phyloP scores from a whole-genome alignment of 2,888 invertebrate species.

The Sarcophaga subvicina region DNA sequence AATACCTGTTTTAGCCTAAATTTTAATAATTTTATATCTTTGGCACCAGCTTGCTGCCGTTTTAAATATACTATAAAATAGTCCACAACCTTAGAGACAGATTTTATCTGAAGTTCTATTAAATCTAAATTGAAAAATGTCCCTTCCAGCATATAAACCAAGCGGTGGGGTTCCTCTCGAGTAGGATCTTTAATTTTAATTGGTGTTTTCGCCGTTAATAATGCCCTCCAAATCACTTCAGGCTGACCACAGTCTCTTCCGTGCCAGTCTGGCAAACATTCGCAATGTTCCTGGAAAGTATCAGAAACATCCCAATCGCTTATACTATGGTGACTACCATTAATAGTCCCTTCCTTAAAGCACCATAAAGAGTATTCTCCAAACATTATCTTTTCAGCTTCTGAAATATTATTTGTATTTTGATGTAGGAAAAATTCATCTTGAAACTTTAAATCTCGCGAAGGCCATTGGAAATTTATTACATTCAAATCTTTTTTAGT shows the following conservation, averaged over 20 bases:
- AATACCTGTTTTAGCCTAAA: slow-evolving; percentile 72
- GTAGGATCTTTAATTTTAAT: slow-evolving; percentile 72
- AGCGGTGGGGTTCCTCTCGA: slow-evolving; percentile 79
- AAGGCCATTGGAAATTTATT: slow-evolving; percentile 57
- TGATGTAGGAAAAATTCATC: slow-evolving; percentile 53
- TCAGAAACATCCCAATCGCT: slow-evolving; percentile 45
- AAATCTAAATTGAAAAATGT: slow-evolving; percentile 83
- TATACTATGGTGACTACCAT: slow-evolving; percentile 65
- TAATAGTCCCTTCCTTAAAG: slow-evolving; percentile 76
- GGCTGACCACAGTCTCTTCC: slow-evolving; percentile 86
- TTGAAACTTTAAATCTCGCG: slow-evolving; percentile 62
- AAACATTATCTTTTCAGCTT: slow-evolving; percentile 55
- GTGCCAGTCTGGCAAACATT: slow-evolving; percentile 85
- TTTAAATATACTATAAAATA: slow-evolving; percentile 84
- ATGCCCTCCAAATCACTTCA: slow-evolving; percentile 86
- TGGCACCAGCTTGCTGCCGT: slow-evolving; percentile 40
- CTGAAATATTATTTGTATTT: slow-evolving; percentile 41
- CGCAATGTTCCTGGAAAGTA: slow-evolving; percentile 80
- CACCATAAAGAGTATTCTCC: slow-evolving; percentile 75
- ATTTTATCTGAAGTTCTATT: slow-evolving; percentile 85
- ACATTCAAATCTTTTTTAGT: neutral
- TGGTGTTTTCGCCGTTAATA: slow-evolving; percentile 83
- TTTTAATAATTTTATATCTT: slow-evolving; percentile 77
- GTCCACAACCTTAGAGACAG: slow-evolving; percentile 85
- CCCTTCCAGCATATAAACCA: slow-evolving; percentile 84